phyloP scores from a whole-genome alignment of 2,113 vertebrate genomes.

The Pedionomus torquatus region DNA sequence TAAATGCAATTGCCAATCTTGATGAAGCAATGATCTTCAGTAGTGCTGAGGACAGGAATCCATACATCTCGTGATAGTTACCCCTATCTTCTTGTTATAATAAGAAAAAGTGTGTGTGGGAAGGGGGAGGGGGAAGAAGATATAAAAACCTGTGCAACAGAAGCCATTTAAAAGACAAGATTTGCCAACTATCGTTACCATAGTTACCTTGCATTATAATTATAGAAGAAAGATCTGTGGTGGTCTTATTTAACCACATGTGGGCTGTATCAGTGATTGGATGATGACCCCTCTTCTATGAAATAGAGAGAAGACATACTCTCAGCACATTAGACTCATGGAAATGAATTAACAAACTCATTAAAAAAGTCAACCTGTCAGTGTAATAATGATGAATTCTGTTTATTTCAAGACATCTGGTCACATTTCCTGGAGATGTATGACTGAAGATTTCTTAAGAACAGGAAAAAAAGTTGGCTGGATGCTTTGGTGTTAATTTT shows the following conservation, averaged over 20 bases:
- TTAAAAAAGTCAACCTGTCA: not conserved
- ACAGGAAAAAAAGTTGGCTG: not conserved
- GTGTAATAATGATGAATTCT: not conserved
- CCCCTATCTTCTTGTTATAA: not conserved
- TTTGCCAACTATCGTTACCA: slow-evolving; percentile 64
- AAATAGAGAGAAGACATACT: not conserved
- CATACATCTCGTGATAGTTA: not conserved
- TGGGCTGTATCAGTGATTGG: not conserved
- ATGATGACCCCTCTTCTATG: not conserved
- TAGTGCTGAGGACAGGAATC: not conserved
- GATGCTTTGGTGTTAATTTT: not conserved
- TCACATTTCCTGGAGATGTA: not conserved
- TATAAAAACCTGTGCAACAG: slow-evolving; percentile 58
- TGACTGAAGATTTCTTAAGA: not conserved
- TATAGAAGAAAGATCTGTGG: slow-evolving; percentile 51
- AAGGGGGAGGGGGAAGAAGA: slow-evolving; percentile 47
- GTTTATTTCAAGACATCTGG: slow-evolving; percentile 22
- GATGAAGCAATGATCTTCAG: not conserved
- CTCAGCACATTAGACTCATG: not conserved
- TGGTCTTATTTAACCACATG: slow-evolving; percentile 51
- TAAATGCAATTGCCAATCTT: not conserved
- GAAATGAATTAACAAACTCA: not conserved
- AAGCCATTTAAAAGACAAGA: slow-evolving; percentile 53
- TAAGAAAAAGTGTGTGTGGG: slow-evolving; percentile 32
- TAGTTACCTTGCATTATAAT: slow-evolving; percentile 63